Conservation (phyloP, 2,797 vertebrate species). For the Hypotaenidia philippensis region DNA sequence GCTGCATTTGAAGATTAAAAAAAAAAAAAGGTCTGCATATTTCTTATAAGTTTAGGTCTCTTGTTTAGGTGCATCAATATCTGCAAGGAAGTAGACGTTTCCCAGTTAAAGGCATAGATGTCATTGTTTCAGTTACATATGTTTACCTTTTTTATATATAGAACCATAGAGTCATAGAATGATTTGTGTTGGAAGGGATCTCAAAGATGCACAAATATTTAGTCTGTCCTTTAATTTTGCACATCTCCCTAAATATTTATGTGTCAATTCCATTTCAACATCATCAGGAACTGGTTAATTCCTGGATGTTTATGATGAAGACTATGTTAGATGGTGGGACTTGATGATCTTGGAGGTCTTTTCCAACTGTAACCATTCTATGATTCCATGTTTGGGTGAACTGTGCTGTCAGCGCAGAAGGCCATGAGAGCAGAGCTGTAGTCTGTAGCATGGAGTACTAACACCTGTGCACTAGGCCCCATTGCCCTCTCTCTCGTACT, state of each 20-base stretch:
- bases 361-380: background rate
- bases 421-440: background rate
- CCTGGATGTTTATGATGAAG: background rate
- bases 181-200: too few relatives aligned
- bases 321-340: too few relatives aligned
- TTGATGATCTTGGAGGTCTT: too few relatives aligned
- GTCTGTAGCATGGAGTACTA: background rate
- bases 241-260: background rate
- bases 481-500: too few relatives aligned
- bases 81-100: background rate
- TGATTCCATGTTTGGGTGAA: background rate
- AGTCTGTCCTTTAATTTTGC: background rate
- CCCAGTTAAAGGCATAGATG: background rate
- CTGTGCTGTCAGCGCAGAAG: too few relatives aligned
- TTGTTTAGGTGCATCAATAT: background rate
- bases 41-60: background rate
- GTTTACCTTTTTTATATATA: background rate
- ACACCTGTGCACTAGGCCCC: rapidly evolving
- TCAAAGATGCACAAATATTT: too few relatives aligned
- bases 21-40: background rate
- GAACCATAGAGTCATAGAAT: too few relatives aligned
- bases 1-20: background rate
- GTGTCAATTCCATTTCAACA: background rate
- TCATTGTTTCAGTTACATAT: background rate
- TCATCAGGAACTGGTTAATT: background rate